Percentiles rank a stretch among this genome's conserved stretches.
phyloP scores from a whole-genome alignment of 2,888 invertebrate genomes.

The Philereme vetulata region DNA sequence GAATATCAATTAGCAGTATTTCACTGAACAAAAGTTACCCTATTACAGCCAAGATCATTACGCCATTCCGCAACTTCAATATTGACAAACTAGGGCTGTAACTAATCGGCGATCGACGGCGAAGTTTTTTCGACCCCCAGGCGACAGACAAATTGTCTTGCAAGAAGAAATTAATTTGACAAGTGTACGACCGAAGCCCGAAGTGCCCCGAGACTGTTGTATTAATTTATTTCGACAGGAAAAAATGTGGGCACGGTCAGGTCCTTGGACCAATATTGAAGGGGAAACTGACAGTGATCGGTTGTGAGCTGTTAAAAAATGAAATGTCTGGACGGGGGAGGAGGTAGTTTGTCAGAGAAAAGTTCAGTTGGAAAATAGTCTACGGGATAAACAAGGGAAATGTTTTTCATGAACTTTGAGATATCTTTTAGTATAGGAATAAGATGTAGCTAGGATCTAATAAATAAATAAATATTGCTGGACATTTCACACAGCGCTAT shows the following conservation, averaged over 20 bases:
- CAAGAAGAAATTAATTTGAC: constrained; percentile 83
- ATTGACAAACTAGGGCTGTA: constrained; percentile 39
- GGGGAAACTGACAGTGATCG: constrained; percentile 40
- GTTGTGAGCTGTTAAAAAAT: constrained; percentile 37
- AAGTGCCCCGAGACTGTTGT: constrained; percentile 70
- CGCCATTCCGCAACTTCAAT: constrained; percentile 24
- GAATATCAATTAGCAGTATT: neutral
- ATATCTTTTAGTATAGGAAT: too few species aligned
- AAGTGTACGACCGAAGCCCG: constrained; percentile 61
- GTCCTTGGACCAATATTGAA: constrained; percentile 45
- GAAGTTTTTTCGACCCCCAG: constrained; percentile 72
- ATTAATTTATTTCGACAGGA: constrained; percentile 82
- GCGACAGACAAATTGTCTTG: constrained; percentile 80
- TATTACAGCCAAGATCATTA: constrained; percentile 17
- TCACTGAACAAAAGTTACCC: constrained; percentile 12
- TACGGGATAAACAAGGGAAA: neutral
- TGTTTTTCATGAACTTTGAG: too few species aligned
- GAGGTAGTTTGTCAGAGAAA: constrained; percentile 35
- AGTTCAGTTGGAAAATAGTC: constrained; percentile 28
- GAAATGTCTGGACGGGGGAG: constrained; percentile 36
- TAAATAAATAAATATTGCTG: too few species aligned
- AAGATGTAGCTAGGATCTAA: too few species aligned
- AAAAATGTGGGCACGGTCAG: constrained; percentile 70
- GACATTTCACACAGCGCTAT: too few species aligned
- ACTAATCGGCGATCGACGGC: constrained; percentile 78